A percentile compares a stretch with the other conserved stretches of the same genome.
These are phyloP conservation scores for Acromyrmex charruanus DNA, from an alignment of 1,140 invertebrate genomes.

Conservation along the genomic window DNA sequence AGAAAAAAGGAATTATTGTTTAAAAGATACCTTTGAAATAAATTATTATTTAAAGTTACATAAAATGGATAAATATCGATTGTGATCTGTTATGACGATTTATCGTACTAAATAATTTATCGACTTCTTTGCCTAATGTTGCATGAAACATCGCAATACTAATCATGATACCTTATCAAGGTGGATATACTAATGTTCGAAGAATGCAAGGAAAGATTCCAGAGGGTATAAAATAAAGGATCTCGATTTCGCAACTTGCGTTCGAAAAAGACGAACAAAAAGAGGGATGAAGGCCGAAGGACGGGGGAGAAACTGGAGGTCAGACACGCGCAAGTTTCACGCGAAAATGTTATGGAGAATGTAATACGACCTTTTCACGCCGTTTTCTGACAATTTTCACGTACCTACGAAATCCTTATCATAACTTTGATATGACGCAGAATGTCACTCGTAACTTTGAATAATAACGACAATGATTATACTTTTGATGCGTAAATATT, in stretches of 20 bases:
- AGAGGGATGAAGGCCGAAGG: background rate
- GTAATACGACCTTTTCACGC: slow-evolving; percentile 66
- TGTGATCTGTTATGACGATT: background rate
- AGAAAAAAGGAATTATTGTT: background rate
- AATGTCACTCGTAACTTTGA: background rate
- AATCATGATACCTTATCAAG: slow-evolving; percentile 66
- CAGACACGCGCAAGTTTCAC: slow-evolving; percentile 79
- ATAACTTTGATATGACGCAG: background rate
- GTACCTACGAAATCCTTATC: background rate
- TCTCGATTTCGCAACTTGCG: slow-evolving; percentile 19
- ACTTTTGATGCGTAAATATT: background rate
- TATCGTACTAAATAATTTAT: slow-evolving; percentile 24
- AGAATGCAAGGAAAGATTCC: slow-evolving; percentile 24
- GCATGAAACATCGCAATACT: slow-evolving; percentile 48
- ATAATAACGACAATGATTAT: background rate
- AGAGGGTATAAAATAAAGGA: slow-evolving; percentile 67
- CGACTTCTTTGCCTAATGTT: background rate
- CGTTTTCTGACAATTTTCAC: slow-evolving; percentile 38
- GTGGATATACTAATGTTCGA: slow-evolving; percentile 41
- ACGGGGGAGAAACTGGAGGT: slow-evolving; percentile 72
- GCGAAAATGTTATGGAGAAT: slow-evolving; percentile 68
- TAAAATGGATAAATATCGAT: background rate
- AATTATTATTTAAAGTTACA: background rate
- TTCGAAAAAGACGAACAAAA: slow-evolving; percentile 36
- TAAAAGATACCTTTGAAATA: background rate